Conservation (phyloP, 2,113 vertebrate genomes). For the Amphilophus citrinellus region DNA sequence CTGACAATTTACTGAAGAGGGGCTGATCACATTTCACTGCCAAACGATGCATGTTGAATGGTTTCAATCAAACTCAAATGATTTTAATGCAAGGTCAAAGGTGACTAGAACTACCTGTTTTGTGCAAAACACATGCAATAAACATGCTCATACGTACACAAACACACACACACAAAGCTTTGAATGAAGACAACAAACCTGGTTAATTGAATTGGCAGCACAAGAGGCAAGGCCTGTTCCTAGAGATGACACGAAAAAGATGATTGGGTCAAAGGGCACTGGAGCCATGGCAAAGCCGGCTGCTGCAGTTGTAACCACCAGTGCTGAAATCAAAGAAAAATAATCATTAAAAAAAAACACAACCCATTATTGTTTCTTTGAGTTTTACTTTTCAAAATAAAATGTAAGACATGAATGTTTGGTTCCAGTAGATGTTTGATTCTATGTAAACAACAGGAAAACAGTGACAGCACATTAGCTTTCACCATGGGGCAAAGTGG, state of each 20-base stretch:
- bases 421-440: neutral
- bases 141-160: neutral
- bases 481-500: neutral
- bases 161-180: neutral
- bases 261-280: constrained; percentile 87
- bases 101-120: neutral
- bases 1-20: neutral
- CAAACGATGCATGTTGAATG: neutral
- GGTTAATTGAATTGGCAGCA: constrained; percentile 95
- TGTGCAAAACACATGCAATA: neutral
- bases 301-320: constrained; percentile 91
- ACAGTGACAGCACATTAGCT: rapidly evolving
- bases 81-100: neutral
- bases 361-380: rapidly evolving
- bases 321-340: constrained; percentile 80
- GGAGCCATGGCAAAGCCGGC: constrained; percentile 95
- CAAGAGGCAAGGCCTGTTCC: constrained; percentile 94
- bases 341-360: neutral
- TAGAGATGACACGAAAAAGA: constrained; percentile 87
- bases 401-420: neutral
- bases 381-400: neutral
- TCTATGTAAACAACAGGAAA: neutral
- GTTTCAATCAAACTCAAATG: neutral
- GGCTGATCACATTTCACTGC: rapidly evolving
- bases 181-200: constrained; percentile 85